Percentiles rank a stretch among this genome's conserved stretches.
Evolutionary conservation across 2,888 invertebrate genomes (phyloP).

Genomic region (Mamestra brassicae): DNA sequence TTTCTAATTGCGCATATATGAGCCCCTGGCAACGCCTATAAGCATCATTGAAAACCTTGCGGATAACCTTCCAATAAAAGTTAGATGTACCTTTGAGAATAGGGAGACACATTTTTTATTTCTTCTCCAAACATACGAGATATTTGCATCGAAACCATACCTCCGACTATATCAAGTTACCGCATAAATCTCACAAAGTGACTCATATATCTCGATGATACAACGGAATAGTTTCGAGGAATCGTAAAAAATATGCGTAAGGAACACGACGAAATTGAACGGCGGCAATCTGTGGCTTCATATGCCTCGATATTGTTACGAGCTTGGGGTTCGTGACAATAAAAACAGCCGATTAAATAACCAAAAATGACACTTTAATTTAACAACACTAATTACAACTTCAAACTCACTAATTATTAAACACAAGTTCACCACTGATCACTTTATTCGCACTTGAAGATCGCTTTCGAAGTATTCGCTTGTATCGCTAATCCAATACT

Average conservation of each 20-base stretch:
- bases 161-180: constrained; percentile 41
- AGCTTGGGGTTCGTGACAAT: too few relatives aligned
- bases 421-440: too few relatives aligned
- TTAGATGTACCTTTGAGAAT: background rate
- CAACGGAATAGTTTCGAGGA: constrained; percentile 57
- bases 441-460: too few relatives aligned
- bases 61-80: constrained; percentile 12
- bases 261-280: constrained; percentile 63
- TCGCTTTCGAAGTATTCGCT: too few relatives aligned
- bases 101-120: background rate
- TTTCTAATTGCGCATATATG: constrained; percentile 49
- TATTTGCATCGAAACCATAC: constrained; percentile 45
- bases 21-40: constrained; percentile 11
- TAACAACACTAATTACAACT: too few relatives aligned
- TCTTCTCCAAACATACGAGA: constrained; percentile 14
- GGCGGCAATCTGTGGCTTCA: constrained; percentile 62
- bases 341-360: too few relatives aligned
- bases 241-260: constrained; percentile 61
- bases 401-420: too few relatives aligned
- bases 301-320: constrained; percentile 64
- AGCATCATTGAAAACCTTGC: constrained; percentile 2
- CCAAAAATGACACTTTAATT: too few relatives aligned
- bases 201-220: constrained; percentile 59
- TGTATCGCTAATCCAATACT: too few relatives aligned
- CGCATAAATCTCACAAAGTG: constrained; percentile 61